phyloP scores from a whole-genome alignment of 2,113 vertebrate genomes.

The Stegastes partitus region DNA sequence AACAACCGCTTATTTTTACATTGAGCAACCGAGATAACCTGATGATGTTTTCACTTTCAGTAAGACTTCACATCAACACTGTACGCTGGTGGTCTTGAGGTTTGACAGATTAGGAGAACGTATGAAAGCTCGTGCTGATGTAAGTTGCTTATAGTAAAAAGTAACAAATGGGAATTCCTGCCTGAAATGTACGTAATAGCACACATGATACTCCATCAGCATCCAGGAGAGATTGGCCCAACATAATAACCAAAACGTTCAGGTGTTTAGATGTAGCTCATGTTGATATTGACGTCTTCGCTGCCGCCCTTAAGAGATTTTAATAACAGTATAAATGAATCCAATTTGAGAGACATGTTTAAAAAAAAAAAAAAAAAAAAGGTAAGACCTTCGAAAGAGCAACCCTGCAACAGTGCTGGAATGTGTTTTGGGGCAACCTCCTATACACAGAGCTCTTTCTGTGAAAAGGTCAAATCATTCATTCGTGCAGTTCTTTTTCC shows the following conservation, averaged over 20 bases:
- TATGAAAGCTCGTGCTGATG: neutral
- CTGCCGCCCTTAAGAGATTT: slow-evolving; percentile 17
- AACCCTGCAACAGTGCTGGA: slow-evolving; percentile 60
- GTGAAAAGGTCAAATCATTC: slow-evolving; percentile 85
- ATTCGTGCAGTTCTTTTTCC: slow-evolving; percentile 79
- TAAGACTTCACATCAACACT: slow-evolving; percentile 1
- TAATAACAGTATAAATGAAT: slow-evolving; percentile 32
- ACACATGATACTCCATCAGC: neutral
- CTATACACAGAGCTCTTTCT: slow-evolving; percentile 82
- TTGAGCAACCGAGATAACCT: neutral
- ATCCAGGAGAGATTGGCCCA: neutral
- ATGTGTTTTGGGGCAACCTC: slow-evolving; percentile 79
- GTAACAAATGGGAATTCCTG: slow-evolving; percentile 16
- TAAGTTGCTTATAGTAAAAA: slow-evolving; percentile 16
- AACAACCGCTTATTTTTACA: no score
- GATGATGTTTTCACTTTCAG: neutral
- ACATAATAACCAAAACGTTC: slow-evolving; percentile 2
- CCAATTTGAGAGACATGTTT: slow-evolving; percentile 44
- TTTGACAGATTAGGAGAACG: neutral
- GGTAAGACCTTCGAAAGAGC: slow-evolving; percentile 64
- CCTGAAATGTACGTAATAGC: slow-evolving; percentile 7
- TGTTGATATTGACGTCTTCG: neutral
- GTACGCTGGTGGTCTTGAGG: slow-evolving; percentile 20
- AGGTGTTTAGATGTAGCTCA: neutral
- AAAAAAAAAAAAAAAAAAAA: no score